These are phyloP conservation scores for Aselliscus stoliczkanus DNA, from an alignment of 2,797 vertebrate species.

Conservation along the genomic window DNA sequence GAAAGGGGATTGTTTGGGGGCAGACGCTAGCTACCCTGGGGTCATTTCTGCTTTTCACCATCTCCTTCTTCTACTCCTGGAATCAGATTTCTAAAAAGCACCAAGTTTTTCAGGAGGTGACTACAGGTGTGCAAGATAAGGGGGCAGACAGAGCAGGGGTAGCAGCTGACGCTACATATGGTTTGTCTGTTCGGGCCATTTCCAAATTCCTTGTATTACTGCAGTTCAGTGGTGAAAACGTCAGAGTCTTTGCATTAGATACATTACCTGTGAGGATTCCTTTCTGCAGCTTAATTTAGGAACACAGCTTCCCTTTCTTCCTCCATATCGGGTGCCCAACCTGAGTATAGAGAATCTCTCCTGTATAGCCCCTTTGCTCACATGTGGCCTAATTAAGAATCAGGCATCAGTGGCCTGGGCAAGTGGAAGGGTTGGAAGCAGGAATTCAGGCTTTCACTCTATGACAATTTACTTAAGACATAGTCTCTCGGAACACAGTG, in stretches of 20 bases:
- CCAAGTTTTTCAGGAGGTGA: not conserved
- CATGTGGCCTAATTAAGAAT: not conserved
- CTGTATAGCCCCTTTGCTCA: not conserved
- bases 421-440: not conserved
- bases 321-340: not conserved
- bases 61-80: not conserved
- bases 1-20: not conserved
- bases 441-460: not conserved
- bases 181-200: not conserved
- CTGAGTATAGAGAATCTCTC: not conserved
- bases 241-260: not conserved
- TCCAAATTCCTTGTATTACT: not conserved
- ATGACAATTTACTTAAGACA: not conserved
- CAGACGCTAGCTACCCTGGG: not conserved
- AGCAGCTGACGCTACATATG: rapidly evolving
- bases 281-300: not conserved
- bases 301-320: not conserved
- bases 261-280: not conserved
- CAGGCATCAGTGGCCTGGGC: not conserved
- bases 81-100: not conserved
- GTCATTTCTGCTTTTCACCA: not conserved
- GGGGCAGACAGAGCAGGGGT: not conserved
- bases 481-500: not conserved
- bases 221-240: not conserved
- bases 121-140: not conserved